A percentile compares a stretch with the other conserved stretches of the same genome.
Evolutionary conservation across 2,888 invertebrate genomes (phyloP).

Genomic region (Dorcus parallelipipedus): DNA sequence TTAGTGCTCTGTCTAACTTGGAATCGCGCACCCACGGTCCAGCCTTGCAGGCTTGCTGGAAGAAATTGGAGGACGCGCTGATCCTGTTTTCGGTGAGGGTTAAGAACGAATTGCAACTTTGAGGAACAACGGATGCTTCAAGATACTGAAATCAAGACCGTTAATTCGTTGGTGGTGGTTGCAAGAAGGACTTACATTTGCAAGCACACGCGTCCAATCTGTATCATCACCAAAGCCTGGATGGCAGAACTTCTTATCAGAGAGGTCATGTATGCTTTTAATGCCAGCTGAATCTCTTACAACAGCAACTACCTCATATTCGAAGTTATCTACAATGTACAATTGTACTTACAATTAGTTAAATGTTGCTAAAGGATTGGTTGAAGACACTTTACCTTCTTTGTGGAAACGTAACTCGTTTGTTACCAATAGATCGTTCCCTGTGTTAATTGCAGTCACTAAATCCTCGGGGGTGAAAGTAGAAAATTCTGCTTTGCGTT

Average conservation of each 20-base stretch:
- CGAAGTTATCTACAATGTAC: conserved; percentile 48
- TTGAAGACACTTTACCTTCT: background rate
- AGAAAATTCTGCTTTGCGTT: conserved; percentile 78
- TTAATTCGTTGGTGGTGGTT: background rate
- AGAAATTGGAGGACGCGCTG: conserved; percentile 69
- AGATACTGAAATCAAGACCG: conserved; percentile 59
- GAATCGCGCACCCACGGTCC: conserved; percentile 77
- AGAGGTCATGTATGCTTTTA: conserved; percentile 59
- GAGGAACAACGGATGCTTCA: conserved; percentile 67
- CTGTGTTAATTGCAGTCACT: conserved; percentile 67
- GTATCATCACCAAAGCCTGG: conserved; percentile 68
- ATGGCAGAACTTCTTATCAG: conserved; percentile 74
- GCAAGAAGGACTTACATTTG: conserved; percentile 56
- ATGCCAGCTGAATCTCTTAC: conserved; percentile 60
- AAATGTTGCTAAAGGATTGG: too few species aligned
- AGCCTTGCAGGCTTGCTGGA: conserved; percentile 79
- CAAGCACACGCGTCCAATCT: conserved; percentile 54
- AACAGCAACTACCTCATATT: conserved; percentile 65
- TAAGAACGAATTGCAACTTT: conserved; percentile 65
- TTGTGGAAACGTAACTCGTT: conserved; percentile 51
- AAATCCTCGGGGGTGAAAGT: conserved; percentile 83
- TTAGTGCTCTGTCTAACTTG: conserved; percentile 61
- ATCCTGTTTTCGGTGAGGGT: conserved; percentile 76
- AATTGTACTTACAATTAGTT: too few species aligned
- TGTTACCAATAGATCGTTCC: conserved; percentile 65